phyloP scores from a whole-genome alignment of 2,113 vertebrate genomes.

The Gopherus flavomarginatus region DNA sequence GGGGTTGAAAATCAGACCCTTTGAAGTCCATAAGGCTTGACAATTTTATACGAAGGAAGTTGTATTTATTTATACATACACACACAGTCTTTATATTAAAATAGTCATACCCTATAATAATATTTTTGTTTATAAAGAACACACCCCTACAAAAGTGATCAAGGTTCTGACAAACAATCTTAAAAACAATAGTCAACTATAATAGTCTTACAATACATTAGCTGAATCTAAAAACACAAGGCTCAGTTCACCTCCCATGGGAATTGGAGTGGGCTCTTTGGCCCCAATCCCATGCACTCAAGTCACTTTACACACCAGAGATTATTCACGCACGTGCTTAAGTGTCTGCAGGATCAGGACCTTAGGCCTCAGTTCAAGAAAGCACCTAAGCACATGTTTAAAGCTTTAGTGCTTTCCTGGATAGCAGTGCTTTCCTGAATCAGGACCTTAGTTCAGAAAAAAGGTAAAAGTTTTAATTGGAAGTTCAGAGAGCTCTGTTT shows the following conservation, averaged over 20 bases:
- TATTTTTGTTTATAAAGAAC: no score
- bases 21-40: neutral
- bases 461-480: neutral
- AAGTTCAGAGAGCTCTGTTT: neutral
- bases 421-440: neutral
- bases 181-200: neutral
- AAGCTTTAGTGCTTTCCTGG: neutral
- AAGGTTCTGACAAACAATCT: neutral
- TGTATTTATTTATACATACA: no score
- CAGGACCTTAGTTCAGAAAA: neutral
- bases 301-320: neutral
- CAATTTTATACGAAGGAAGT: neutral
- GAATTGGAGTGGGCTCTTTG: neutral
- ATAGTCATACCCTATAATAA: no score
- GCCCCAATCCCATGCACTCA: neutral
- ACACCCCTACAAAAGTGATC: no score
- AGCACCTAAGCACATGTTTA: neutral
- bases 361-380: neutral
- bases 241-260: neutral
- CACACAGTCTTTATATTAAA: no score
- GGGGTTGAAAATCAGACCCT: neutral
- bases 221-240: neutral
- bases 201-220: neutral
- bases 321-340: neutral
- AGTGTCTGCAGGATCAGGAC: neutral